phyloP scores from a whole-genome alignment of 2,113 vertebrate species.

The Tragelaphus scriptus region DNA sequence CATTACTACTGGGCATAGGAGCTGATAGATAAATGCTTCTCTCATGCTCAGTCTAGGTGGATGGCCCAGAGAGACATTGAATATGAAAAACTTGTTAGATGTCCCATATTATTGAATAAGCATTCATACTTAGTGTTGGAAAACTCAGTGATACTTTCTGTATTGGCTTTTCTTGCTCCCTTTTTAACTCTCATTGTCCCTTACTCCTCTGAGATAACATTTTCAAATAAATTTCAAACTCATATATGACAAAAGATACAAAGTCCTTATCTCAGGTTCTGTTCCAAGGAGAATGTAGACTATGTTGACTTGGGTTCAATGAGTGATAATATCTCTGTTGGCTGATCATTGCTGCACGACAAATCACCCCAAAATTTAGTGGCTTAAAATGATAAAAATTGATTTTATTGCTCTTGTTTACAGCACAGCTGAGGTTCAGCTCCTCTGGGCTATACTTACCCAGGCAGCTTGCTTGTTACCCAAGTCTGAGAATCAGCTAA shows the following conservation, averaged over 20 bases:
- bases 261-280: background rate
- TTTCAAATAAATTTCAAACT: background rate
- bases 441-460: background rate
- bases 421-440: background rate
- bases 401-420: background rate
- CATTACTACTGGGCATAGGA: background rate
- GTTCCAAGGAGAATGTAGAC: background rate
- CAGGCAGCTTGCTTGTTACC: background rate
- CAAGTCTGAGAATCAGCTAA: background rate
- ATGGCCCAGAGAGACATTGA: background rate
- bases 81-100: background rate
- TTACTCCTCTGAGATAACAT: background rate
- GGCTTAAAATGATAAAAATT: background rate
- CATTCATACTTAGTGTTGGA: background rate
- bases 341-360: background rate
- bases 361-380: background rate
- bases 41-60: background rate
- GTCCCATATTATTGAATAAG: background rate
- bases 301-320: background rate
- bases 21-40: background rate
- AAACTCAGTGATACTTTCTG: background rate
- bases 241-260: background rate
- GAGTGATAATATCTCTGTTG: background rate
- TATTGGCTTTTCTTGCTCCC: background rate
- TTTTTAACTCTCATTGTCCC: background rate